Percentiles rank a stretch among this genome's conserved stretches.
These are phyloP conservation scores for Bicyclus anynana DNA, from an alignment of 1,140 invertebrate genomes.

Conservation along the genomic window DNA sequence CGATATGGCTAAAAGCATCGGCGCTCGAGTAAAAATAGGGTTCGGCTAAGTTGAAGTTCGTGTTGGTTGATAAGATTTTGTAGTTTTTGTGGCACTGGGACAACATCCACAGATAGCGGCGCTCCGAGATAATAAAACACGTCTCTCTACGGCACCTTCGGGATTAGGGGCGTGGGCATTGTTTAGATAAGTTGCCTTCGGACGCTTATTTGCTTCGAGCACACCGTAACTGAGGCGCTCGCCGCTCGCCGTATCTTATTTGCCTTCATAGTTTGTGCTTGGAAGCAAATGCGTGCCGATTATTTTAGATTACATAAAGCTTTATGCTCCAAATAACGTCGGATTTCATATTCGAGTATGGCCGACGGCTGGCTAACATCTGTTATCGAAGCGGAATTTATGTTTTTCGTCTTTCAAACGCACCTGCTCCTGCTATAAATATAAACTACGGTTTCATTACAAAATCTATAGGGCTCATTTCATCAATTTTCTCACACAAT, in stretches of 20 bases:
- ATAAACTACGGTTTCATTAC: constrained; percentile 36
- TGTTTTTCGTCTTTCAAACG: constrained; percentile 65
- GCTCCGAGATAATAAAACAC: constrained; percentile 59
- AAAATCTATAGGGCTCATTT: constrained; percentile 24
- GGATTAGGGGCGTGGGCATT: constrained; percentile 49
- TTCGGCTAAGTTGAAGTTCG: constrained; percentile 63
- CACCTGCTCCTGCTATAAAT: constrained; percentile 62
- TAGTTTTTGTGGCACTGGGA: constrained; percentile 66
- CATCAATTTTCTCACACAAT: constrained; percentile 34
- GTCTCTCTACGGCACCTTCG: constrained; percentile 38
- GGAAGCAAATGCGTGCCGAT: constrained; percentile 28
- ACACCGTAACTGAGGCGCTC: constrained; percentile 27
- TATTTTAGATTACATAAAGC: constrained; percentile 47
- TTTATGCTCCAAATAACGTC: constrained; percentile 42
- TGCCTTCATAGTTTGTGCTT: constrained; percentile 31
- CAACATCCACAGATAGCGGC: constrained; percentile 59
- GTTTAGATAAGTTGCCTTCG: constrained; percentile 48
- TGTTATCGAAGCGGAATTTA: constrained; percentile 67
- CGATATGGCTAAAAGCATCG: constrained; percentile 69
- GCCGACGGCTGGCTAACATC: constrained; percentile 56
- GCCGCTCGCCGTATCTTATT: constrained; percentile 25
- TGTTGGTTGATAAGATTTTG: constrained; percentile 65
- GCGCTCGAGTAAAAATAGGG: constrained; percentile 62
- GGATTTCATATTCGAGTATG: constrained; percentile 50
- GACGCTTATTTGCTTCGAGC: constrained; percentile 47